Evolutionary conservation across 2,797 vertebrate genomes (phyloP).

Genomic region (Ciconia nigra): DNA sequence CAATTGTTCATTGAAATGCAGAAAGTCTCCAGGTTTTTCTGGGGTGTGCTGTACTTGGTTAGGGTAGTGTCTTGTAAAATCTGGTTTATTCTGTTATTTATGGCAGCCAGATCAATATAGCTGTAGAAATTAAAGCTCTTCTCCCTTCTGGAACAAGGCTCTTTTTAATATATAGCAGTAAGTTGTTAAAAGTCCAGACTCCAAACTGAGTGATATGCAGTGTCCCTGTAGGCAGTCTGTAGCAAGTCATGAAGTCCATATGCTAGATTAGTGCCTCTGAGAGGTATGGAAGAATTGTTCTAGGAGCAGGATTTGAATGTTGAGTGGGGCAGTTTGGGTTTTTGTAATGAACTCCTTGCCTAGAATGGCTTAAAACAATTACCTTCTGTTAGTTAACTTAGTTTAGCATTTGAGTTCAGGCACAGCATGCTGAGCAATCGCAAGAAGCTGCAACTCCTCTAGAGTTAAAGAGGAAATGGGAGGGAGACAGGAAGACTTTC

Average conservation of each 20-base stretch:
- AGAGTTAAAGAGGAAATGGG: not conserved
- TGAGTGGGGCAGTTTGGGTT: not conserved
- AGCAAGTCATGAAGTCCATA: not conserved
- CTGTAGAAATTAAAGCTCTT: not conserved
- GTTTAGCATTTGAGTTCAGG: not conserved
- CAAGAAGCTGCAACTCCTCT: not conserved
- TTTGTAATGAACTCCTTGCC: not conserved
- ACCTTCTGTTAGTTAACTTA: not conserved
- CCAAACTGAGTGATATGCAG: not conserved
- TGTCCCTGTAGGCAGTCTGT: not conserved
- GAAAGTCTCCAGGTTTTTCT: not conserved
- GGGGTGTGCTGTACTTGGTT: not conserved
- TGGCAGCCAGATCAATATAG: not conserved
- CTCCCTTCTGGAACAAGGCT: not conserved
- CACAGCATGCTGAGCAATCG: not conserved
- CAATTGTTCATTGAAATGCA: not conserved
- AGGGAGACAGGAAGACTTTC: not conserved
- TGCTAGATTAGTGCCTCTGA: not conserved
- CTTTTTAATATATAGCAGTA: not conserved
- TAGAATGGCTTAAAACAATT: not conserved
- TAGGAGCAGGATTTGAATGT: not conserved
- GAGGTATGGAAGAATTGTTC: not conserved
- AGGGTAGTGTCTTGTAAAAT: not conserved
- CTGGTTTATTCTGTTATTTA: not conserved
- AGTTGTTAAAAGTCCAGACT: not conserved